A percentile compares a stretch with the other conserved stretches of the same genome.
Evolutionary conservation across 2,888 invertebrate species (phyloP).

Genomic region (Agrotis ipsilon): DNA sequence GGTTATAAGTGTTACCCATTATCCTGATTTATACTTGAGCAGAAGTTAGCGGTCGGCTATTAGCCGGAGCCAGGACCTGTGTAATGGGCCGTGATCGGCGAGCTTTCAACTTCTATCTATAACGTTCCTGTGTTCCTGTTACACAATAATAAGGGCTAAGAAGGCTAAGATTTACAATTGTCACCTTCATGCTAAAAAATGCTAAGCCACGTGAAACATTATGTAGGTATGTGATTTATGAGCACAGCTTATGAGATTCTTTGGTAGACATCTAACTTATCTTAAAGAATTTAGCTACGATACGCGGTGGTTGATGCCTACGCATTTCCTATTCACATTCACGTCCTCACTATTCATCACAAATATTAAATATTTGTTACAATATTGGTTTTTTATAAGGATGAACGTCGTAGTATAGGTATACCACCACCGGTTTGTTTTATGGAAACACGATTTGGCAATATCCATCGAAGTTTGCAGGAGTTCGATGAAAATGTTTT

Average conservation of each 20-base stretch:
- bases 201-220: constrained; percentile 54
- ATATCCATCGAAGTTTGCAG: constrained; percentile 21
- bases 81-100: constrained; percentile 74
- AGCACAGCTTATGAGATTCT: constrained; percentile 63
- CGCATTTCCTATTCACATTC: constrained; percentile 54
- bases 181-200: constrained; percentile 53
- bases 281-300: constrained; percentile 52
- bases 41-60: constrained; percentile 73
- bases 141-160: constrained; percentile 48
- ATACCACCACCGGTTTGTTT: constrained; percentile 1
- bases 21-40: constrained; percentile 71
- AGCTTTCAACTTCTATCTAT: constrained; percentile 69
- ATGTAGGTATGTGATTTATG: constrained; percentile 60
- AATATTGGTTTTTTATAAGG: constrained; percentile 22
- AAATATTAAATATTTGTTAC: constrained; percentile 40
- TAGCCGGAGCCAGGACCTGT: constrained; percentile 70
- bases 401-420: neutral
- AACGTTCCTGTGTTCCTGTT: constrained; percentile 33
- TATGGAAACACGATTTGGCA: constrained; percentile 9
- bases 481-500: constrained; percentile 28
- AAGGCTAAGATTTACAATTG: constrained; percentile 44
- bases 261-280: constrained; percentile 61
- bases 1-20: constrained; percentile 67
- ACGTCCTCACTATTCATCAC: constrained; percentile 24
- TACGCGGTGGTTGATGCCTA: constrained; percentile 55